These are phyloP conservation scores for Cerastoderma edule DNA, from an alignment of 2,888 invertebrate species.

Conservation along the genomic window DNA sequence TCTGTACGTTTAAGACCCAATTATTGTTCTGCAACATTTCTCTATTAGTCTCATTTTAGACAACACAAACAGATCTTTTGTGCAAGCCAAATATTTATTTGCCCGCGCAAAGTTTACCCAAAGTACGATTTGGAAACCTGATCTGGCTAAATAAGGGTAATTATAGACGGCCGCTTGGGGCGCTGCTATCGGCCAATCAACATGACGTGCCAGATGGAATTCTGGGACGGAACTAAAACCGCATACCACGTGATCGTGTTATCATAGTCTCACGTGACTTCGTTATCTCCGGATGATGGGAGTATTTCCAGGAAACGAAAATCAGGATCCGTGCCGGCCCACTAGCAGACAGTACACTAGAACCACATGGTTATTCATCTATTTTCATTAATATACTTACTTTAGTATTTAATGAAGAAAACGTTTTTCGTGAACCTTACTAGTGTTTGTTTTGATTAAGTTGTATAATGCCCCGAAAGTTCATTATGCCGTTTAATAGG, in stretches of 20 bases:
- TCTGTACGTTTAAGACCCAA: background rate
- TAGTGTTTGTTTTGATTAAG: no score
- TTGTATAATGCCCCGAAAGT: no score
- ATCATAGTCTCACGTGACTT: background rate
- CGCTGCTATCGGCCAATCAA: slow-evolving; percentile 15
- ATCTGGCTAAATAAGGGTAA: slow-evolving; percentile 40
- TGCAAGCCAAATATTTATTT: slow-evolving; percentile 57
- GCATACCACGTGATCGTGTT: slow-evolving; percentile 14
- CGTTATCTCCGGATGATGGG: no score
- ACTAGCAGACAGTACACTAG: no score
- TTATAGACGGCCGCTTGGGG: slow-evolving; percentile 25
- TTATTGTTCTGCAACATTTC: background rate
- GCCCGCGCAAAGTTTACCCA: slow-evolving; percentile 43
- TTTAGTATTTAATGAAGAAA: no score
- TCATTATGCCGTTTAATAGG: no score
- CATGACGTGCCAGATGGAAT: slow-evolving; percentile 17
- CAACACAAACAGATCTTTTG: slow-evolving; percentile 46
- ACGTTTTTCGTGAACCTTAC: no score
- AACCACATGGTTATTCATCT: no score
- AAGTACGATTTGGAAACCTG: slow-evolving; percentile 50
- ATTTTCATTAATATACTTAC: no score
- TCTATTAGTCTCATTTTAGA: slow-evolving; percentile 15
- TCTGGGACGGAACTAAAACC: slow-evolving; percentile 14
- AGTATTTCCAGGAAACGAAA: no score
- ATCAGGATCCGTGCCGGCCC: no score